These are phyloP conservation scores for Popillia japonica DNA, from an alignment of 1,140 invertebrate species.

Conservation along the genomic window DNA sequence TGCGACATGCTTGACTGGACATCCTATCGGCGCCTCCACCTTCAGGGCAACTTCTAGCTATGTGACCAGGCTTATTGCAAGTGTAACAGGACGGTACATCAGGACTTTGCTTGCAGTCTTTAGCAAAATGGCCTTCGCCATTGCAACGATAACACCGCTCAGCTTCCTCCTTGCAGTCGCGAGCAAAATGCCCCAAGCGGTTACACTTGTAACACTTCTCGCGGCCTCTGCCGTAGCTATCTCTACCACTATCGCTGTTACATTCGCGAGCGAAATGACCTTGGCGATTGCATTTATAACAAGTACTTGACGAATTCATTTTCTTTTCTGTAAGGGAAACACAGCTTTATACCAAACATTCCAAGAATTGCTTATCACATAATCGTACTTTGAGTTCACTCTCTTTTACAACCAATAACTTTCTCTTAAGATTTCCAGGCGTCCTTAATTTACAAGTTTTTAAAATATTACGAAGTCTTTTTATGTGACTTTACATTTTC, in stretches of 20 bases:
- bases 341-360: not conserved
- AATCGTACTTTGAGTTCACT: slow-evolving; percentile 18
- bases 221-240: slow-evolving; percentile 65
- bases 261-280: slow-evolving; percentile 89
- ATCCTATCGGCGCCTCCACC: slow-evolving; percentile 60
- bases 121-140: slow-evolving; percentile 87
- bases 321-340: slow-evolving; percentile 27
- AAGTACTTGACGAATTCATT: slow-evolving; percentile 77
- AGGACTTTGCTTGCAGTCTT: slow-evolving; percentile 84
- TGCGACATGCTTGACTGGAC: slow-evolving; percentile 78
- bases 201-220: slow-evolving; percentile 97
- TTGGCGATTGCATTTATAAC: slow-evolving; percentile 90
- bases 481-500: slow-evolving; percentile 11
- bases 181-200: slow-evolving; percentile 89
- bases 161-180: slow-evolving; percentile 88
- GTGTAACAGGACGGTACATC: slow-evolving; percentile 86
- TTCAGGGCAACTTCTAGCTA: slow-evolving; percentile 85
- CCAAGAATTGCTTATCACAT: not conserved
- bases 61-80: slow-evolving; percentile 87
- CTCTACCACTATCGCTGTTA: slow-evolving; percentile 70
- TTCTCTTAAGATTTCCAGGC: slow-evolving; percentile 4
- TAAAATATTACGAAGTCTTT: not conserved
- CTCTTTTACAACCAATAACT: not conserved
- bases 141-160: slow-evolving; percentile 87
- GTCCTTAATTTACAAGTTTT: not conserved